phyloP scores from a whole-genome alignment of 2,888 invertebrate species.

The Catonia carolina region DNA sequence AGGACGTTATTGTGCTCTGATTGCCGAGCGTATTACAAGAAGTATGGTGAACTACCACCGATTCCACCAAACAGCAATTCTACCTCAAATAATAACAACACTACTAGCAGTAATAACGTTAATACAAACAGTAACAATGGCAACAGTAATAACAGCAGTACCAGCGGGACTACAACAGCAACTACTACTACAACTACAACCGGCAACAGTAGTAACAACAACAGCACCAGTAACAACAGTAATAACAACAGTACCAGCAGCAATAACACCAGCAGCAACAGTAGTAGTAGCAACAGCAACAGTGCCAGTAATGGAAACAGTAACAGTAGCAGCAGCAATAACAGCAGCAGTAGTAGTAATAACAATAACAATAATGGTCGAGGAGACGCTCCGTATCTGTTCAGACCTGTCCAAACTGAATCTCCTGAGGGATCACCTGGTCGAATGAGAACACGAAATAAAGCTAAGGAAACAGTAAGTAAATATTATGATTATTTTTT shows the following conservation, averaged over 20 bases:
- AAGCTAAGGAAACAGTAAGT: conserved; percentile 64
- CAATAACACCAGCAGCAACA: conserved; percentile 33
- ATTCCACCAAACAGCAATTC: conserved; percentile 44
- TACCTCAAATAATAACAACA: conserved; percentile 33
- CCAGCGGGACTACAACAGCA: not conserved
- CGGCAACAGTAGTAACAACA: conserved; percentile 11
- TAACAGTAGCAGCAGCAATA: conserved; percentile 16
- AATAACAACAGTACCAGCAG: conserved; percentile 36
- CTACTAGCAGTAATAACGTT: conserved; percentile 20
- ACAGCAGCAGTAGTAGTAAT: conserved; percentile 24
- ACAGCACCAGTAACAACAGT: conserved; percentile 34
- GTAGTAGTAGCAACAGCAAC: not conserved
- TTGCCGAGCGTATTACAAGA: conserved; percentile 67
- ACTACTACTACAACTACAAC: conserved; percentile 22
- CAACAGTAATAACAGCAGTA: not conserved
- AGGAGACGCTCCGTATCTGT: conserved; percentile 42
- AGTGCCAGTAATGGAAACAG: conserved; percentile 7
- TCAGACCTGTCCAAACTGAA: conserved; percentile 51
- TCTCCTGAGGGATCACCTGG: conserved; percentile 72
- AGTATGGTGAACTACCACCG: conserved; percentile 65
- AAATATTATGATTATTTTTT: too few relatives aligned
- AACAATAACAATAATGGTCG: conserved; percentile 29
- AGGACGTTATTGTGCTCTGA: conserved; percentile 64
- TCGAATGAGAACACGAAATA: conserved; percentile 82
- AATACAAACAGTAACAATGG: not conserved